Evolutionary conservation across 2,888 invertebrate genomes (phyloP), one percentile per base, ranked within the genome.

Genomic region (Blera fallax): DNA sequence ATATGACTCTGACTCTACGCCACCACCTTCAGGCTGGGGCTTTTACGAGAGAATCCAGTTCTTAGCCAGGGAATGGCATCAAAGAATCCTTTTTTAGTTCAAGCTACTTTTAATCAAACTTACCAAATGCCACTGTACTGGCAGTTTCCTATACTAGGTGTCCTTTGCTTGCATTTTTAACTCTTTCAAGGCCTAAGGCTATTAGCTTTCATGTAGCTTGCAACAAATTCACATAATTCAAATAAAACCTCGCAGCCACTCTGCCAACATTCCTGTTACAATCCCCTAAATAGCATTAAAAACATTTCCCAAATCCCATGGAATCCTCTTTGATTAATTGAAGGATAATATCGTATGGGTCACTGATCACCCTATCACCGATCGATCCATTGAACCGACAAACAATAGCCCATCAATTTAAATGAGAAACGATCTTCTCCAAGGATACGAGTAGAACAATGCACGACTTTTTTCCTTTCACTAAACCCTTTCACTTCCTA

Each of bases 291-390:
- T 43, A 18, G 18, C 18, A 40, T 67, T 54, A 18, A 65, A 7
- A 32, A 27, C 37, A 24, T 64, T 40, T 43, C 27, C 29, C n/a
- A 74, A 78, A 74, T 83, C 79, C 62, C 54, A 56, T 58, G 11
- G 27, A 79, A 65, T 84, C 69, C 70, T 62, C 67, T 74, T 79
- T 84, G 84, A 85, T 85, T 85, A 85, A 81, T 85, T 81, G 81
- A 85, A 76, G 85, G 85, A 85, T 85, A 85, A 85, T 85, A 72
- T 60, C 76, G 81, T 72, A 67, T 62, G 85, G 85, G 81, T 85
- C 85, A 85, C 65, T 76, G 76, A 81, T 60, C 85, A 81, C 81
- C 76, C 81, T 45, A 48, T 54, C 40, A 32, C n/a, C 34, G 18
- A 50, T 32, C 27, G 34, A 73, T 27, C 60, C 43, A 67, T 18